Percentiles rank a stretch among this genome's conserved stretches.
Evolutionary conservation across 2,113 vertebrate species (phyloP).

Genomic region (Mesocricetus auratus): DNA sequence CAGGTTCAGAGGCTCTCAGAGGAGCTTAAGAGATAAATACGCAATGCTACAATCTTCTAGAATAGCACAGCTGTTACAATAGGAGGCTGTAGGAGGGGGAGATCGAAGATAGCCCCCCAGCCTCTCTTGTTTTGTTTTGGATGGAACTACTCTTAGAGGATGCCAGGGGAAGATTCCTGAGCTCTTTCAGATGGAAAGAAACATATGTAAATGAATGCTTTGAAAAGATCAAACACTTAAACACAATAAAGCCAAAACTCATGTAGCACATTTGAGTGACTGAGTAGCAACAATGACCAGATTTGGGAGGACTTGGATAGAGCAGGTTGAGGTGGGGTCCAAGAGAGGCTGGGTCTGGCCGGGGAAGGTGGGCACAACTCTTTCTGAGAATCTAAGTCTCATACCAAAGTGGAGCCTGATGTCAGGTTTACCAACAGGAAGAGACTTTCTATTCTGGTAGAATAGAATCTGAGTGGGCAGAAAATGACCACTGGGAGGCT

Average conservation of each 20-base stretch:
- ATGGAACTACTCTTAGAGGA: not conserved
- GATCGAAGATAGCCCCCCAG: not conserved
- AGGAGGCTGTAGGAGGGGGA: not conserved
- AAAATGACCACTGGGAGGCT: not conserved
- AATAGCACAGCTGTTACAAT: slow-evolving; percentile 1
- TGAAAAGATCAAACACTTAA: not conserved
- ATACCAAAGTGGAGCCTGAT: not conserved
- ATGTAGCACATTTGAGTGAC: not conserved
- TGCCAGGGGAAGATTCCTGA: not conserved
- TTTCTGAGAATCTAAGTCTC: not conserved
- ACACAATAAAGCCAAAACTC: not conserved
- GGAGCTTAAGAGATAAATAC: not conserved
- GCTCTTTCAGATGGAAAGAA: not conserved
- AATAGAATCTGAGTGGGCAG: not conserved
- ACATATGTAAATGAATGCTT: not conserved
- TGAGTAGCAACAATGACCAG: not conserved
- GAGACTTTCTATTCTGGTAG: not conserved
- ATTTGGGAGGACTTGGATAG: fast-evolving
- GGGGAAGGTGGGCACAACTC: too few species aligned
- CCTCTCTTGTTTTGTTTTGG: not conserved
- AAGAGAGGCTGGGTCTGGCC: not conserved
- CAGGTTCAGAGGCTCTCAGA: slow-evolving; percentile 18
- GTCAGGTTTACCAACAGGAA: not conserved
- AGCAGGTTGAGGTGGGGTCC: not conserved
- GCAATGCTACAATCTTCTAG: not conserved